Conservation (phyloP, 1,140 invertebrate species). For the Bombus vancouverensis region DNA sequence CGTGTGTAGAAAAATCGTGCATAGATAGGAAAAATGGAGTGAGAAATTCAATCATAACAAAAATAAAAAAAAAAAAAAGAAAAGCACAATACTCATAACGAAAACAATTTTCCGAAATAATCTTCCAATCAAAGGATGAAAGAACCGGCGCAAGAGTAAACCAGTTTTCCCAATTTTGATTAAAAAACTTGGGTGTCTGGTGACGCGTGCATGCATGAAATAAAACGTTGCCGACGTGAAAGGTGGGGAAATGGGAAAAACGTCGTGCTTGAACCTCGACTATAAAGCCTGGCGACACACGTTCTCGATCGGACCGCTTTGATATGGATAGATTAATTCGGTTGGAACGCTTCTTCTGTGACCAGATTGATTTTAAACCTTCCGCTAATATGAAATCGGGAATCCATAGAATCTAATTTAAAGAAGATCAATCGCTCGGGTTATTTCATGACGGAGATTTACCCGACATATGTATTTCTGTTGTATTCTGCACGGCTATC, state of each 20-base stretch:
- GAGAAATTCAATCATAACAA: not conserved
- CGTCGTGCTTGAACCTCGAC: not conserved
- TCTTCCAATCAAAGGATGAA: constrained; percentile 12
- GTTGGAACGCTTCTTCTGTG: not conserved
- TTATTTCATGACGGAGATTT: not conserved
- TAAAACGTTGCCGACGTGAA: not conserved
- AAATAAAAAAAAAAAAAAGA: too few relatives aligned
- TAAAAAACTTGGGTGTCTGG: constrained; percentile 9
- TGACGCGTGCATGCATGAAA: constrained; percentile 7
- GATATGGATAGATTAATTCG: constrained; percentile 37
- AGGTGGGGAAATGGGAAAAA: not conserved
- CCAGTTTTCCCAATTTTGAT: constrained; percentile 22
- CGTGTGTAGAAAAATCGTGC: not conserved
- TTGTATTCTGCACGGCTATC: not conserved
- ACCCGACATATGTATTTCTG: too few relatives aligned
- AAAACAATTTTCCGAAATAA: constrained; percentile 14
- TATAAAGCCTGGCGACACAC: not conserved
- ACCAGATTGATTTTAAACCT: constrained; percentile 26
- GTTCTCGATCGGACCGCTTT: not conserved
- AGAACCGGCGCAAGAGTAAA: not conserved
- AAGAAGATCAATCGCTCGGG: constrained; percentile 15
- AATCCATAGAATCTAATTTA: constrained; percentile 45
- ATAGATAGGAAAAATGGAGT: not conserved
- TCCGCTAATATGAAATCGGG: not conserved
- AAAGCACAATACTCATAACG: not conserved